phyloP scores from a whole-genome alignment of 1,140 invertebrate species.

The Dendroctonus valens region DNA sequence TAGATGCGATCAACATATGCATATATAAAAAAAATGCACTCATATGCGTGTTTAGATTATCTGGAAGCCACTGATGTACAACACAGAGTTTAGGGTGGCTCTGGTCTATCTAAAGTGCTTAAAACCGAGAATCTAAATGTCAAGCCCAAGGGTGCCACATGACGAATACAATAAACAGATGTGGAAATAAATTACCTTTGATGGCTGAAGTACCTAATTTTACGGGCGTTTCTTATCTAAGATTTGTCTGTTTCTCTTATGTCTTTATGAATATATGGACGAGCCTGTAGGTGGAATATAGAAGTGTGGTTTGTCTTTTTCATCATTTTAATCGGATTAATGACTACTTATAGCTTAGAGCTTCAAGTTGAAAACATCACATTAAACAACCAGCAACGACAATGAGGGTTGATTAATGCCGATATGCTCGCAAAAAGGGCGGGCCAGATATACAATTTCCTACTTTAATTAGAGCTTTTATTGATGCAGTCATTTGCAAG shows the following conservation, averaged over 20 bases:
- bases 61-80: not conserved
- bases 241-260: slow-evolving; percentile 11
- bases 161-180: slow-evolving; percentile 44
- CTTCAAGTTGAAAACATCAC: too few species aligned
- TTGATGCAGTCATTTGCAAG: slow-evolving; percentile 5
- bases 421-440: slow-evolving; percentile 15
- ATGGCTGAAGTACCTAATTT: slow-evolving; percentile 16
- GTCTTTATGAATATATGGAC: not conserved
- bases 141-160: slow-evolving; percentile 38
- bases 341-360: not conserved
- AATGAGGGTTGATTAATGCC: slow-evolving; percentile 9
- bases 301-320: not conserved
- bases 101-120: slow-evolving; percentile 6
- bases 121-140: slow-evolving; percentile 9
- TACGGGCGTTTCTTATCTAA: slow-evolving; percentile 20
- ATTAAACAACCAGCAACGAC: not conserved
- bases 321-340: not conserved
- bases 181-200: slow-evolving; percentile 31
- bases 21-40: too few species aligned
- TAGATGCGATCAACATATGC: too few species aligned
- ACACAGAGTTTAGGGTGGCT: not conserved
- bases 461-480: slow-evolving; percentile 21
- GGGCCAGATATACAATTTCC: slow-evolving; percentile 20
- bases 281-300: not conserved
- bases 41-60: not conserved